phyloP scores from a whole-genome alignment of 1,140 invertebrate species.

The Hypsibius dujardini region DNA sequence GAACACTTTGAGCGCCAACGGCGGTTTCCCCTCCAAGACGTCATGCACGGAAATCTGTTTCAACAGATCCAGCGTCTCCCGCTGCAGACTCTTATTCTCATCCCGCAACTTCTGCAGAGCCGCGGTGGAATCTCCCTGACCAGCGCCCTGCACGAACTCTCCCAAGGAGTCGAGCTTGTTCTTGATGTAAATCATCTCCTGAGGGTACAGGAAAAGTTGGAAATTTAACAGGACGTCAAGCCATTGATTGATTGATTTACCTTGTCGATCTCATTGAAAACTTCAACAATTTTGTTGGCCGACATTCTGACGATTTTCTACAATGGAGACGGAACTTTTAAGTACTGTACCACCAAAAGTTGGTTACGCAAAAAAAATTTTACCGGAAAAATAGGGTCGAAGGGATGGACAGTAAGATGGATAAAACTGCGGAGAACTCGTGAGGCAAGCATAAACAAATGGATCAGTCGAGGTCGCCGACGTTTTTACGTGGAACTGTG shows the following conservation, averaged over 20 bases:
- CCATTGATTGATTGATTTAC: no score
- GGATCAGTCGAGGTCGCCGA: background rate
- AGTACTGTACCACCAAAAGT: background rate
- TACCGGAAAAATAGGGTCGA: background rate
- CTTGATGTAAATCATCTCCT: slow-evolving; percentile 7
- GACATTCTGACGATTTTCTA: background rate
- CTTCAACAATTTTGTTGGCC: slow-evolving; percentile 1
- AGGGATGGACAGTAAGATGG: no score
- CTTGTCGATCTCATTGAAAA: slow-evolving; percentile 13
- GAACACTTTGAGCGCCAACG: slow-evolving; percentile 9
- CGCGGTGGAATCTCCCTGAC: background rate
- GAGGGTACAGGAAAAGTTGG: no score
- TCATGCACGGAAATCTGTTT: slow-evolving; percentile 3
- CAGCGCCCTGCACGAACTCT: background rate
- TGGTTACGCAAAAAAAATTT: background rate
- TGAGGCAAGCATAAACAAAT: background rate
- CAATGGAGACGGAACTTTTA: background rate
- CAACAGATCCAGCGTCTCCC: background rate
- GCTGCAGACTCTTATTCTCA: background rate
- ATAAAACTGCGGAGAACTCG: background rate
- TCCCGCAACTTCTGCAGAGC: background rate
- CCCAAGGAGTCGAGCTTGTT: background rate
- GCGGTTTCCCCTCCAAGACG: background rate
- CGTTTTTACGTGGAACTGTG: no score
- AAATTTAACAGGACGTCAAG: no score